Evolutionary conservation across 2,888 invertebrate genomes (phyloP).

Genomic region (Acanthococcus lagerstroemiae): DNA sequence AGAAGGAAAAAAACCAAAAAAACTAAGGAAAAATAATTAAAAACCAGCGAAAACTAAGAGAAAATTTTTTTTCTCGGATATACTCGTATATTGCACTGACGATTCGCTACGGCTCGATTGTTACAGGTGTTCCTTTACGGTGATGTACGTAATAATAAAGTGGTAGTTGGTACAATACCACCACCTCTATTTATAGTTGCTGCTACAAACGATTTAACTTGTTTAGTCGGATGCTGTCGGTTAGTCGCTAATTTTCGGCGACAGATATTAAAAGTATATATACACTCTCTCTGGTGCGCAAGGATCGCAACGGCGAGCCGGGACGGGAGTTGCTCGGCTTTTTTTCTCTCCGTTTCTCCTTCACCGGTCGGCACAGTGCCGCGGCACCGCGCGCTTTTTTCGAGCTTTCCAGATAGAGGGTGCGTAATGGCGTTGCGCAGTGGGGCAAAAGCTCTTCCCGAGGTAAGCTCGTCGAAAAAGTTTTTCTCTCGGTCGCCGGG

Average conservation of each 20-base stretch:
- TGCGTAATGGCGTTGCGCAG: not conserved
- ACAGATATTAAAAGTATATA: conserved; percentile 7
- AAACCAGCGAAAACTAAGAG: no score
- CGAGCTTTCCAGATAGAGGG: not conserved
- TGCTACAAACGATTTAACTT: conserved; percentile 27
- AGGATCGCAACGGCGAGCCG: not conserved
- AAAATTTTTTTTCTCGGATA: not conserved
- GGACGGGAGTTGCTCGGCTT: no score
- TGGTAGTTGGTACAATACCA: conserved; percentile 24
- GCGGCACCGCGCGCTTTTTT: no score
- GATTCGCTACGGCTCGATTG: conserved; percentile 7
- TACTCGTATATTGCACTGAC: not conserved
- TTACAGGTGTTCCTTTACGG: conserved; percentile 18
- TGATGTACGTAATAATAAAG: conserved; percentile 29
- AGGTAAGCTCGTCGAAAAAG: no score
- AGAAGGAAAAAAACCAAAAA: not conserved
- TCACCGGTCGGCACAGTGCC: no score
- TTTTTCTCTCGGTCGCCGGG: no score
- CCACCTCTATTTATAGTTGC: conserved; percentile 30
- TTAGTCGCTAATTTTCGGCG: conserved; percentile 27
- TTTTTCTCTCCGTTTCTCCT: not conserved
- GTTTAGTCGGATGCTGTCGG: conserved; percentile 30
- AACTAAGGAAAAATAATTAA: no score
- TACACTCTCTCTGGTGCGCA: conserved; percentile 2
- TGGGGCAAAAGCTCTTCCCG: no score